phyloP scores from a whole-genome alignment of 2,888 invertebrate genomes.

The Harpalus rufipes region DNA sequence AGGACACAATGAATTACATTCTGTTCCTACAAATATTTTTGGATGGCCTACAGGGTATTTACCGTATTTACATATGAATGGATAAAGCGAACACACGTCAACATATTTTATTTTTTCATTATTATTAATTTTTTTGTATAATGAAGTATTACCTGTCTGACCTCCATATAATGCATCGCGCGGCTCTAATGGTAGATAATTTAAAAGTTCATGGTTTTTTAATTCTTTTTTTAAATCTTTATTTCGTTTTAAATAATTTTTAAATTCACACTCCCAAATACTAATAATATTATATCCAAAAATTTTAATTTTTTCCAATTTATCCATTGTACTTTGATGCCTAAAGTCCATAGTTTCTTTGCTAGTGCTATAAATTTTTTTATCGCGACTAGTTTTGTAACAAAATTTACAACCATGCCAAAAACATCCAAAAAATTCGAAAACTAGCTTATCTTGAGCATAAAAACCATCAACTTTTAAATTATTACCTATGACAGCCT shows the following conservation, averaged over 20 bases:
- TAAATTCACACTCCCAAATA: conserved; percentile 44
- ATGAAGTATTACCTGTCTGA: conserved; percentile 29
- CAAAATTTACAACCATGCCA: neutral
- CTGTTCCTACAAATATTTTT: conserved; percentile 31
- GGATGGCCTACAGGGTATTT: conserved; percentile 50
- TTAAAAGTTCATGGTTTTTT: neutral
- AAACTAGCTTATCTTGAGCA: neutral
- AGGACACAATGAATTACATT: conserved; percentile 4
- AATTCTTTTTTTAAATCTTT: neutral
- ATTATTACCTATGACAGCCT: conserved; percentile 26
- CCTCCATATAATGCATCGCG: conserved; percentile 48
- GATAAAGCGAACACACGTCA: conserved; percentile 54
- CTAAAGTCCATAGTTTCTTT: conserved; percentile 9
- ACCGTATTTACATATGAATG: conserved; percentile 54
- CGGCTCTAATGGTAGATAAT: conserved; percentile 24
- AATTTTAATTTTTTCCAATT: conserved; percentile 1
- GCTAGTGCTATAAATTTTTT: neutral
- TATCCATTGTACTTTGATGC: neutral
- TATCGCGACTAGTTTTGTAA: conserved; percentile 3
- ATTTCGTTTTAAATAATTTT: neutral
- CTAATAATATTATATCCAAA: conserved; percentile 2
- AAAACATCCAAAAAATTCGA: neutral
- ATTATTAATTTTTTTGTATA: conserved; percentile 22
- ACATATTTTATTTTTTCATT: conserved; percentile 59
- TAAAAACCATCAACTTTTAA: conserved; percentile 17